A percentile compares a stretch with the other conserved stretches of the same genome.
Conservation (phyloP, 2,797 vertebrate species). For the Lophius americanus region DNA sequence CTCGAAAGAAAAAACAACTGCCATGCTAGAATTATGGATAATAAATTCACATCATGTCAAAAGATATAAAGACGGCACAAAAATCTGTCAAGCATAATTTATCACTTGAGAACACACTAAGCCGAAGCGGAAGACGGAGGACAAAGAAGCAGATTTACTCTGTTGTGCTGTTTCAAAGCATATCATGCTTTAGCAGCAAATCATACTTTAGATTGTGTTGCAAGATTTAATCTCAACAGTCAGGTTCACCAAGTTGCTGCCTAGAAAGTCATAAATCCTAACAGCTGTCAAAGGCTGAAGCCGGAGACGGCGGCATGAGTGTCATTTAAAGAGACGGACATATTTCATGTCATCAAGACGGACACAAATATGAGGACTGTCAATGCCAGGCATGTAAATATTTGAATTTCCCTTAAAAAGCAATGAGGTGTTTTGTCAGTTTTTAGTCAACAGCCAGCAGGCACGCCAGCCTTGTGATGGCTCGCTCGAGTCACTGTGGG, state of each 20-base stretch:
- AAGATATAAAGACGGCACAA: slow-evolving; percentile 54
- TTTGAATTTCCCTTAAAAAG: slow-evolving; percentile 21
- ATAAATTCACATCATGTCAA: slow-evolving; percentile 49
- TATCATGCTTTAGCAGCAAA: slow-evolving; percentile 60
- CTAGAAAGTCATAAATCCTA: slow-evolving; percentile 30
- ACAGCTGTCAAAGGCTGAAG: slow-evolving; percentile 43
- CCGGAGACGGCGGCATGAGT: slow-evolving; percentile 43
- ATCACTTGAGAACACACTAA: slow-evolving; percentile 39
- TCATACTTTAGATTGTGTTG: slow-evolving; percentile 52
- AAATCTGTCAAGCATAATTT: slow-evolving; percentile 64
- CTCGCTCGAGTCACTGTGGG: slow-evolving; percentile 11
- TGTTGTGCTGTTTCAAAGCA: slow-evolving; percentile 57
- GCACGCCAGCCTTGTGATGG: slow-evolving; percentile 20
- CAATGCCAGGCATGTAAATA: slow-evolving; percentile 45
- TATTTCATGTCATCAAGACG: slow-evolving; percentile 18
- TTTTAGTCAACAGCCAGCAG: slow-evolving; percentile 63
- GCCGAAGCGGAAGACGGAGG: slow-evolving; percentile 38
- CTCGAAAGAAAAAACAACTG: slow-evolving; percentile 38
- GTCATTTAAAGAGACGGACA: slow-evolving; percentile 1
- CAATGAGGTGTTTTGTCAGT: slow-evolving; percentile 17
- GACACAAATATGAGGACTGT: slow-evolving; percentile 9
- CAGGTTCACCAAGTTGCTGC: slow-evolving; percentile 49
- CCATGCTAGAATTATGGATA: slow-evolving; percentile 41
- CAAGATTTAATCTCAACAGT: slow-evolving; percentile 55
- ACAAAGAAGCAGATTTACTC: slow-evolving; percentile 59